Evolutionary conservation across 2,113 vertebrate species (phyloP).

Genomic region (Saimiri boliviensis): DNA sequence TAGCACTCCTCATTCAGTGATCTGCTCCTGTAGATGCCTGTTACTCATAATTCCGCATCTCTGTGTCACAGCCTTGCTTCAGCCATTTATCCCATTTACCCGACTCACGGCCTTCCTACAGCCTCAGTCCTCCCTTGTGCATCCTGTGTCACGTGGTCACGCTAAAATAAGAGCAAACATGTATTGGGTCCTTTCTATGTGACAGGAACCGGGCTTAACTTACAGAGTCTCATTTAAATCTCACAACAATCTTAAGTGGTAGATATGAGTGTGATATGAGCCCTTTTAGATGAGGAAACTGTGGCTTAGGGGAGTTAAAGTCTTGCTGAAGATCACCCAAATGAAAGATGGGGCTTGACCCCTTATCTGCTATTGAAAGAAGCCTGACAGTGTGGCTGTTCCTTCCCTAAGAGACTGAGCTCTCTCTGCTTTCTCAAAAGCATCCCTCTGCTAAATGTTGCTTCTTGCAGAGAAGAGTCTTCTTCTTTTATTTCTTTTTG

Average conservation of each 20-base stretch:
- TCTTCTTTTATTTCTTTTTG: not conserved
- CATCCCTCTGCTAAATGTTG: not conserved
- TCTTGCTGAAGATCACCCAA: not conserved
- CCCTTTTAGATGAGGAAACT: not conserved
- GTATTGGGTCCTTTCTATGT: not conserved
- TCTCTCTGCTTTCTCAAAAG: not conserved
- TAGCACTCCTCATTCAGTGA: not conserved
- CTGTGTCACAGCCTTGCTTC: not conserved
- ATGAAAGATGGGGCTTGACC: not conserved
- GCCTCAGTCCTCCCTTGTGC: not conserved
- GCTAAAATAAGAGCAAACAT: not conserved
- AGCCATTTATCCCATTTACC: not conserved
- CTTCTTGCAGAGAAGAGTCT: not conserved
- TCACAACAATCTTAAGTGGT: not conserved
- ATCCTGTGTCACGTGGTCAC: not conserved
- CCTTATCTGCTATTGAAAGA: not conserved
- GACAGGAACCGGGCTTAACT: not conserved
- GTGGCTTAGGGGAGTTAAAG: not conserved
- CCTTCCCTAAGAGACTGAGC: not conserved
- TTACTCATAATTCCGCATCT: not conserved
- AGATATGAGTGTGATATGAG: not conserved
- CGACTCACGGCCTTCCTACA: not conserved
- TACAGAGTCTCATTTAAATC: not conserved
- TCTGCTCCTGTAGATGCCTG: too few species aligned
- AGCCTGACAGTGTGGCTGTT: accelerated